These are phyloP conservation scores for Eremophila alpestris DNA, from an alignment of 2,797 vertebrate species.

Conservation along the genomic window DNA sequence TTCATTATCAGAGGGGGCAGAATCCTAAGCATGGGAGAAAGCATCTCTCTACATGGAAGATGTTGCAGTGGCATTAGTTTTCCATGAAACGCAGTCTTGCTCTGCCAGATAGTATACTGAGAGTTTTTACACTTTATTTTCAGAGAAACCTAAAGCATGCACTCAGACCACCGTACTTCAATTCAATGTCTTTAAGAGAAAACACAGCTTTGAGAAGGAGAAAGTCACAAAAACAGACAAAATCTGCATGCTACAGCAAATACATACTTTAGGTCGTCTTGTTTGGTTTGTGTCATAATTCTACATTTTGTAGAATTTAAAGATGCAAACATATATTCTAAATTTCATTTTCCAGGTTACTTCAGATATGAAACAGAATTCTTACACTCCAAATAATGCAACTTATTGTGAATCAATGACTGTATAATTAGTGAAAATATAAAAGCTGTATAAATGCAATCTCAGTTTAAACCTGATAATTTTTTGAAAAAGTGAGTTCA, in stretches of 20 bases:
- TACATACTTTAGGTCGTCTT: background rate
- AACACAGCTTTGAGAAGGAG: background rate
- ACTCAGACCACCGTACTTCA: background rate
- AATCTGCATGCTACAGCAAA: background rate
- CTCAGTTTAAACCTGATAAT: background rate
- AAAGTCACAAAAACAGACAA: background rate
- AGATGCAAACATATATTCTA: background rate
- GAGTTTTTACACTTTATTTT: background rate
- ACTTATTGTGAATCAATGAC: background rate
- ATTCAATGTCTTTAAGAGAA: background rate
- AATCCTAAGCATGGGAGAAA: background rate
- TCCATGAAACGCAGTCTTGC: background rate
- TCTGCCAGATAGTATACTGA: background rate
- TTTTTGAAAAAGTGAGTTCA: background rate
- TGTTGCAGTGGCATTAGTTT: background rate
- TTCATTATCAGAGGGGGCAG: background rate
- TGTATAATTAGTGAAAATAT: background rate
- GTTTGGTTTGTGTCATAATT: background rate
- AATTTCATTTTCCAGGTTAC: background rate
- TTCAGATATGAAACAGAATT: background rate
- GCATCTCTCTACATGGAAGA: background rate
- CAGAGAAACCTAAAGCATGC: background rate
- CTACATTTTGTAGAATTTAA: background rate
- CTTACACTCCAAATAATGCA: background rate
- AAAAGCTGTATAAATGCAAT: background rate